phyloP scores from a whole-genome alignment of 2,888 invertebrate genomes.

The Lamellibrachia satsuma region DNA sequence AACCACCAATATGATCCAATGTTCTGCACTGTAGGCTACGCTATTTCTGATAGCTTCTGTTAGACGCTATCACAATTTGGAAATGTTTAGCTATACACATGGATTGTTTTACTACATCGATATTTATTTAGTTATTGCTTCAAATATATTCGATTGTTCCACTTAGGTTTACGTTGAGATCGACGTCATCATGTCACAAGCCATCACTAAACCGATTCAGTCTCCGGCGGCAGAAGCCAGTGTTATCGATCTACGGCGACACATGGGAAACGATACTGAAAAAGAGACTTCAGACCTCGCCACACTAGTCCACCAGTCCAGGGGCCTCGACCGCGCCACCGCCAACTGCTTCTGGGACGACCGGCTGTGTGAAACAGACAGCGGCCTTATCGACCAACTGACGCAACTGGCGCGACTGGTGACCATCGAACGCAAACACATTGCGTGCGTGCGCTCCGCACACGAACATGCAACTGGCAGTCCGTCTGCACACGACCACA shows the following conservation, averaged over 20 bases:
- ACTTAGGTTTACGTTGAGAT: neutral
- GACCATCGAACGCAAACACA: neutral
- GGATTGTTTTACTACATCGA: too few relatives aligned
- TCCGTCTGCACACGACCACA: slow-evolving; percentile 8
- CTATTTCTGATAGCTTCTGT: too few relatives aligned
- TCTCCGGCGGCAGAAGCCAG: neutral
- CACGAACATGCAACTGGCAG: neutral
- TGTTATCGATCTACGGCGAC: neutral
- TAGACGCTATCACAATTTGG: too few relatives aligned
- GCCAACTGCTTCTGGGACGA: neutral
- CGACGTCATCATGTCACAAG: neutral
- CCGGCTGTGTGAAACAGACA: neutral
- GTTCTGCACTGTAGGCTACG: too few relatives aligned
- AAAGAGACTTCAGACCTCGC: neutral
- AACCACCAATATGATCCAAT: too few relatives aligned
- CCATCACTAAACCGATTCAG: neutral
- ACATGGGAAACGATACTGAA: neutral
- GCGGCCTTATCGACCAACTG: neutral
- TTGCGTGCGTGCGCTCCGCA: neutral
- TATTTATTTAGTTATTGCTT: neutral
- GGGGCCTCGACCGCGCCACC: neutral
- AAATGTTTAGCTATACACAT: too few relatives aligned
- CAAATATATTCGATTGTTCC: neutral
- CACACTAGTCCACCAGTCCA: neutral
- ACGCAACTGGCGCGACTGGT: neutral